Base-by-base conservation (phyloP, 1,140 invertebrate species). In the Phthorimaea operculella region DNA sequence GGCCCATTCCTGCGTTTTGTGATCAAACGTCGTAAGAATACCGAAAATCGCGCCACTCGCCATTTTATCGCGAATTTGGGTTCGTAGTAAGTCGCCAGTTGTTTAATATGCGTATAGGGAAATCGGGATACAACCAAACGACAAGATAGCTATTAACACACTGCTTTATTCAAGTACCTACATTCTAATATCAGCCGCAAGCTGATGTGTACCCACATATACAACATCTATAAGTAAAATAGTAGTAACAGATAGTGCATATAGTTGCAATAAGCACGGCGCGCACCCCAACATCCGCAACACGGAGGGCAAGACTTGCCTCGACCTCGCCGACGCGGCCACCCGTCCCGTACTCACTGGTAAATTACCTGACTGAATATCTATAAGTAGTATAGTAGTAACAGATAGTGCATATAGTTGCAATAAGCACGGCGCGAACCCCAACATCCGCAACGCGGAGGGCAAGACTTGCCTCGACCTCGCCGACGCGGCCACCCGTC, bases 361-460 rank as follows among this genome's bases (percentile, higher is more conserved):
- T 86, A 62, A 54, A n/a, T n/a, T n/a, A n/a, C n/a, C n/a, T n/a
- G n/a, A n/a, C n/a, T n/a, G n/a, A n/a, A n/a, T n/a, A n/a, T n/a
- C n/a, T n/a, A n/a, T n/a, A n/a, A n/a, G n/a, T n/a, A n/a, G n/a
- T n/a, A n/a, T n/a, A n/a, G n/a, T n/a, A n/a, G n/a, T n/a, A n/a
- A n/a, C n/a, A n/a, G n/a, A n/a, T n/a, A n/a, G n/a, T n/a, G n/a
- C n/a, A n/a, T n/a, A n/a, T n/a, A n/a, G n/a, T n/a, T n/a, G n/a
- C 96, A n/a, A n/a, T n/a, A n/a, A 98, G 85, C 95, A 98, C 80
- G 95, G 95, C 44, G 97, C 96, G 33, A 96, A 99, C 85, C 91
- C 94, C 12, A 96, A 93, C 72, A 94, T 98, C 59, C 87, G 95
- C 48, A 98, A 98, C 78, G 95, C 96, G 10, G 97, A 99, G 86